A percentile compares a stretch with the other conserved stretches of the same genome.
Evolutionary conservation across 23 tunicate species (phyloP).

Genomic region (Diplosoma virens): DNA sequence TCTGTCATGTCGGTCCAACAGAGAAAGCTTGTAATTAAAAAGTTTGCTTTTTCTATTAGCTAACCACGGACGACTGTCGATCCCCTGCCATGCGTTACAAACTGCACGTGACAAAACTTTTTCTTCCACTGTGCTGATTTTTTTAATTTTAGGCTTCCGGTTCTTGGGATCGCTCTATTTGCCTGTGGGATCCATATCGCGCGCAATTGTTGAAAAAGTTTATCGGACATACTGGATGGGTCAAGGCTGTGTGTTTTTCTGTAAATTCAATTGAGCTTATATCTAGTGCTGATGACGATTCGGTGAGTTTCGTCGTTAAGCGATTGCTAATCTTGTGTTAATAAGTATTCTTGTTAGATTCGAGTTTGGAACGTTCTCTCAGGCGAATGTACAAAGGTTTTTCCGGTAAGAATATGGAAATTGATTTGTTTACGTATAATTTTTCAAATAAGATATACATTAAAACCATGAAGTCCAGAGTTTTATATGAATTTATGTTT

Average conservation of each 20-base stretch:
- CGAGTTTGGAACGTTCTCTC: slow-evolving; percentile 72
- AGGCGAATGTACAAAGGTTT: slow-evolving; percentile 32
- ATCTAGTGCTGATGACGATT: slow-evolving; percentile 86
- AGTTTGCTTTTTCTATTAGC: no score
- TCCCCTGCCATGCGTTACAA: no score
- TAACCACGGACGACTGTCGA: no score
- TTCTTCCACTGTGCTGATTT: no score
- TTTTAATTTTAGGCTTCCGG: slow-evolving; percentile 58
- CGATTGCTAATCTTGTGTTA: no score
- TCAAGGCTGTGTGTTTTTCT: slow-evolving; percentile 77
- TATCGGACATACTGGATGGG: slow-evolving; percentile 88
- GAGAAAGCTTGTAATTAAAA: neutral
- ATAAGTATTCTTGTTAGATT: no score
- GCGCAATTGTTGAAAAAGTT: slow-evolving; percentile 44
- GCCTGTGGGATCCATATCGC: slow-evolving; percentile 72
- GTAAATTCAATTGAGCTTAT: slow-evolving; percentile 60
- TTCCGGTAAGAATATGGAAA: slow-evolving; percentile 23
- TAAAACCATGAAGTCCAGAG: no score
- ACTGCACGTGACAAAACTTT: no score
- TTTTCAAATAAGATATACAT: no score
- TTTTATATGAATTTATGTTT: no score
- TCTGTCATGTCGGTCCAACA: neutral
- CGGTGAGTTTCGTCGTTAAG: slow-evolving; percentile 53
- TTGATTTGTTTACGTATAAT: no score
- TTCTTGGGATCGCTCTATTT: slow-evolving; percentile 71